Conservation (phyloP, 2,888 invertebrate genomes). For the Noctua fimbriata region DNA sequence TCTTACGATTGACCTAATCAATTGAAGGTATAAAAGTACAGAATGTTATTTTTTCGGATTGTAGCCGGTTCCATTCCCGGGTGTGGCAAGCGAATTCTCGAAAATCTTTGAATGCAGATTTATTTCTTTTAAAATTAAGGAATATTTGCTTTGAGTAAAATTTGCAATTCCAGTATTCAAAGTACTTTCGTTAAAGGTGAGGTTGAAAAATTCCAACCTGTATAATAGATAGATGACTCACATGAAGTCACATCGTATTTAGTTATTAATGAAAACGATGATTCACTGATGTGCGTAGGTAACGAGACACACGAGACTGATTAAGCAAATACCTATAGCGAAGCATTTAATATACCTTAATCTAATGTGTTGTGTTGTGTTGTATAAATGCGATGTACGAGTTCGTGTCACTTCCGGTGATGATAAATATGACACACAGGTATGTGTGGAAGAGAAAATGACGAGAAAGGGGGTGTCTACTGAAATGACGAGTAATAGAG, state of each 20-base stretch:
- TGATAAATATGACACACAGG: neutral
- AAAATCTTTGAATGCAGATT: no score
- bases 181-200: no score
- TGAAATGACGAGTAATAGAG: neutral
- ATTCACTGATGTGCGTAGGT: constrained; percentile 15
- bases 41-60: no score
- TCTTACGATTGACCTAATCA: no score
- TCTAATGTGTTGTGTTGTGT: neutral
- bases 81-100: no score
- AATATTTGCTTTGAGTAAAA: no score
- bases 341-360: neutral
- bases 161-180: no score
- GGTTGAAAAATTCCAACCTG: no score
- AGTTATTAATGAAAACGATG: constrained; percentile 11
- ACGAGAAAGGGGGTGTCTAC: neutral
- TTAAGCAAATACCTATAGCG: neutral
- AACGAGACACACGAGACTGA: neutral
- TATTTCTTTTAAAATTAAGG: no score
- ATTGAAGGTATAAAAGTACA: no score
- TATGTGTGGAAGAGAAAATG: neutral
- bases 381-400: neutral
- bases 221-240: constrained; percentile 1
- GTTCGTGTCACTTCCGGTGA: neutral
- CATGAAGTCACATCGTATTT: neutral
- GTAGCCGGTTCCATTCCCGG: no score